A percentile compares a stretch with the other conserved stretches of the same genome.
Evolutionary conservation across 2,113 vertebrate species (phyloP).

Genomic region (Ameiurus melas): DNA sequence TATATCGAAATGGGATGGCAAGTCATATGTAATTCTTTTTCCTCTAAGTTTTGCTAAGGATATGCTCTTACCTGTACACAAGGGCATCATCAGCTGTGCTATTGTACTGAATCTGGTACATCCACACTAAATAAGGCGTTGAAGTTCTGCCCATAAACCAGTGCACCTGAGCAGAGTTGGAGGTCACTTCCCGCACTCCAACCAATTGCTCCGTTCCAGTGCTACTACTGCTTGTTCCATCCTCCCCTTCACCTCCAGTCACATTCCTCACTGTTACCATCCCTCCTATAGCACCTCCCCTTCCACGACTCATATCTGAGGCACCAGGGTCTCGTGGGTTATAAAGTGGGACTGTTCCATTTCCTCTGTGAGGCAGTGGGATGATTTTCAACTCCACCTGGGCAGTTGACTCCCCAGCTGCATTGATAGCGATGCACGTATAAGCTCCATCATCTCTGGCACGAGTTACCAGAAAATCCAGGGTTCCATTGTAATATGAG

Average conservation of each 20-base stretch:
- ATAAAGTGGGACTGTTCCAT: slow-evolving; percentile 65
- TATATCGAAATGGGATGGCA: background rate
- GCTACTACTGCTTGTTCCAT: slow-evolving; percentile 38
- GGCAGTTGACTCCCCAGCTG: slow-evolving; percentile 86
- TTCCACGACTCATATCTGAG: slow-evolving; percentile 74
- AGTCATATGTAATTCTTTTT: background rate
- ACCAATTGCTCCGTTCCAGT: slow-evolving; percentile 65
- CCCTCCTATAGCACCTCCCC: slow-evolving; percentile 51
- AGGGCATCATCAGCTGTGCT: slow-evolving; percentile 71
- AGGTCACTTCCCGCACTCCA: slow-evolving; percentile 80
- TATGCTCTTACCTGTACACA: slow-evolving; percentile 73
- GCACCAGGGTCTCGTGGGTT: slow-evolving; percentile 68
- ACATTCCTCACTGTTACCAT: slow-evolving; percentile 62
- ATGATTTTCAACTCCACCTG: slow-evolving; percentile 85
- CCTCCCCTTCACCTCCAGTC: slow-evolving; percentile 48
- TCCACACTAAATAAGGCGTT: slow-evolving; percentile 73
- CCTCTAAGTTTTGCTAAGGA: background rate
- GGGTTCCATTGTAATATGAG: slow-evolving; percentile 86
- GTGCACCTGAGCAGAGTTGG: slow-evolving; percentile 82
- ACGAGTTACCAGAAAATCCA: slow-evolving; percentile 84
- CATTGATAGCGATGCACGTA: slow-evolving; percentile 89
- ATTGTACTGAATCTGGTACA: slow-evolving; percentile 83
- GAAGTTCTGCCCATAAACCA: slow-evolving; percentile 79
- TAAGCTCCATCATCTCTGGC: slow-evolving; percentile 84
- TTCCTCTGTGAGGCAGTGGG: slow-evolving; percentile 83